Evolutionary conservation across 2,797 vertebrate species (phyloP).

Genomic region (Knipowitschia caucasica): DNA sequence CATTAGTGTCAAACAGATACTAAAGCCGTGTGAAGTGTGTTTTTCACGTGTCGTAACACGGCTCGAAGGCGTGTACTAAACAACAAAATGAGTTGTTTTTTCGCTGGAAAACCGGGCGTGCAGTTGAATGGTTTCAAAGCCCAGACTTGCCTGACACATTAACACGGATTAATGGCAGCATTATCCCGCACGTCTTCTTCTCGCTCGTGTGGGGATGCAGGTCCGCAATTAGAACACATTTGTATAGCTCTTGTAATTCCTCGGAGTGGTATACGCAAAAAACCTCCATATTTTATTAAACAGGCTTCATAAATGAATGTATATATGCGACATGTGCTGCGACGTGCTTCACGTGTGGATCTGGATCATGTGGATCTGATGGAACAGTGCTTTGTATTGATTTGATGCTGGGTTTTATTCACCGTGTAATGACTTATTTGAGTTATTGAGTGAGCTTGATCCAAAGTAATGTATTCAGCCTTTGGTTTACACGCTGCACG

Average conservation of each 20-base stretch:
- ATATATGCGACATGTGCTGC: slow-evolving; percentile 13
- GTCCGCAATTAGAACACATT: slow-evolving; percentile 36
- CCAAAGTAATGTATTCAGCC: slow-evolving; percentile 26
- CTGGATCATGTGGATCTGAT: slow-evolving; percentile 12
- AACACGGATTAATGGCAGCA: slow-evolving; percentile 23
- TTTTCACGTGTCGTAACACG: not conserved
- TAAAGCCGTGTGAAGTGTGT: not conserved
- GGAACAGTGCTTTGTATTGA: slow-evolving; percentile 7
- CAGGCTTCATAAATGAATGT: not conserved
- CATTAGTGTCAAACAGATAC: not conserved
- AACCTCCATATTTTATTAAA: slow-evolving; percentile 34
- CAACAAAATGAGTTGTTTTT: slow-evolving; percentile 29
- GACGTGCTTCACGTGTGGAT: slow-evolving; percentile 17
- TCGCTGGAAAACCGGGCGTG: slow-evolving; percentile 18
- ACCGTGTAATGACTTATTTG: slow-evolving; percentile 7
- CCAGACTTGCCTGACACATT: slow-evolving; percentile 18
- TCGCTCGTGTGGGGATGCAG: slow-evolving; percentile 11
- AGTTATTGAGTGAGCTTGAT: slow-evolving; percentile 3
- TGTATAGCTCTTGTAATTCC: slow-evolving; percentile 22
- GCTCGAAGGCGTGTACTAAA: slow-evolving; percentile 16
- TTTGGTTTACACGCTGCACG: slow-evolving; percentile 20
- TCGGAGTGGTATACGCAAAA: slow-evolving; percentile 12
- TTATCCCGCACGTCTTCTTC: slow-evolving; percentile 24
- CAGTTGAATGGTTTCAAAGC: slow-evolving; percentile 9
- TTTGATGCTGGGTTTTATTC: slow-evolving; percentile 11